These are phyloP conservation scores for Oreochromis mossambicus DNA, from an alignment of 2,797 vertebrate genomes.

Conservation along the genomic window DNA sequence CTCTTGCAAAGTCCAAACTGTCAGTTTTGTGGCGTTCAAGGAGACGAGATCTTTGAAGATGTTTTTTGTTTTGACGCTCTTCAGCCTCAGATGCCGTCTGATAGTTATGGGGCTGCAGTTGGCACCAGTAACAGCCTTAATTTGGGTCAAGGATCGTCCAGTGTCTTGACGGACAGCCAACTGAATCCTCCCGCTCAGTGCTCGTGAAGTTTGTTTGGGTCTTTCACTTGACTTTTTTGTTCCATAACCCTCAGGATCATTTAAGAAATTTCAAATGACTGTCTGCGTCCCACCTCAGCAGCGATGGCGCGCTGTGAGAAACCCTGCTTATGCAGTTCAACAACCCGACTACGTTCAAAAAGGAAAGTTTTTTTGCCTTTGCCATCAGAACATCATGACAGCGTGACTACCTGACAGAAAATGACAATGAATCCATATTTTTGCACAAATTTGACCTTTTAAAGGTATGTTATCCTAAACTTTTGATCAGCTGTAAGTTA, in stretches of 20 bases:
- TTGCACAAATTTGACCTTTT: background rate
- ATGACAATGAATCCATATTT: background rate
- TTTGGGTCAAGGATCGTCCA: too few species aligned
- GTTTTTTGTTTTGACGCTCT: too few species aligned
- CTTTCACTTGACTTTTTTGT: background rate
- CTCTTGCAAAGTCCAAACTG: too few species aligned
- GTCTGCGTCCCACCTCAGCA: background rate
- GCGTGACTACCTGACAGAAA: background rate
- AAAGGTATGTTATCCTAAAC: background rate
- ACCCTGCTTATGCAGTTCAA: too few species aligned
- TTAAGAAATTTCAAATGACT: background rate
- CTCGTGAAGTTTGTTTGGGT: background rate
- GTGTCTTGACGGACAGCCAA: rapidly evolving
- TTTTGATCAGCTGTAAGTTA: background rate
- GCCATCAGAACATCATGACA: background rate
- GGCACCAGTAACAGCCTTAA: too few species aligned
- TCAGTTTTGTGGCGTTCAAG: too few species aligned
- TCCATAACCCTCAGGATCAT: background rate
- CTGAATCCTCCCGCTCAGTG: background rate
- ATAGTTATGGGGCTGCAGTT: too few species aligned
- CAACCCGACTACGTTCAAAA: background rate
- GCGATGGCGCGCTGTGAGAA: too few species aligned
- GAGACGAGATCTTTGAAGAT: too few species aligned
- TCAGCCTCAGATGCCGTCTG: too few species aligned
- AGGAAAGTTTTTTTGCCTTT: rapidly evolving